Base-by-base conservation (phyloP, 1,140 invertebrate genomes). In the Heterodera schachtii region DNA sequence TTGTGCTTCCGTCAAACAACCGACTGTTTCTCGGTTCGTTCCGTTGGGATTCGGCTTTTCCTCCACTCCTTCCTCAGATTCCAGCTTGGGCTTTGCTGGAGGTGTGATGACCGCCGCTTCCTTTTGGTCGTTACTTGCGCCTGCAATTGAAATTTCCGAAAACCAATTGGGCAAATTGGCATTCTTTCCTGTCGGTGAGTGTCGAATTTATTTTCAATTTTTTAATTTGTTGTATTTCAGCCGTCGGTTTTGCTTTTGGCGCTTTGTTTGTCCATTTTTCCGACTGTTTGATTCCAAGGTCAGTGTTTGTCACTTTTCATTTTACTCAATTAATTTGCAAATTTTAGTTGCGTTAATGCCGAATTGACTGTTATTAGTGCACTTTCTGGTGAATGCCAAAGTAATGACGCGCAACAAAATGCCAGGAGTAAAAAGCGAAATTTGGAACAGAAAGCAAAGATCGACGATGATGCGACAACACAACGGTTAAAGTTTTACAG, bases 31-130 rank as follows among this genome's bases (percentile, higher is more conserved):
- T 89, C 16, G 88, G 89, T 87, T 64, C 21, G 70, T 79, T 43
- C 67, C 79, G 13, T 67, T 41, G 47, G 47, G 19, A 11, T 79
- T 3, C 3, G n/a, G 19, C 47, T 81, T 13, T 80, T 73, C 75
- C 11, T 4, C 46, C 7, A 43, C 46, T 19, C 47, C 80, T 46
- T 73, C 66, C 74, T 69, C 73, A 88, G 96, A 98, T 92, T 92
- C 93, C 19, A 97, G 96, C 88, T 92, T 98, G 73, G 97, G 97
- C 60, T 99, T 99, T 92, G 96, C 96, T 66, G 96, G 95, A 73
- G 97, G 97, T 80, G 97, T 93, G 84, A 99, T 99, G 97, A 93
- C 95, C 19, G 96, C 97, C 41, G 97, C 97, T 1, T 97, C 96
- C 3, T 98, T 96, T 90, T 99, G 97, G 96, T 98, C 96, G 4